Percentiles rank a stretch among this genome's conserved stretches.
These are phyloP conservation scores for Aspidiotus destructor DNA, from an alignment of 2,888 invertebrate species.

Conservation along the genomic window DNA sequence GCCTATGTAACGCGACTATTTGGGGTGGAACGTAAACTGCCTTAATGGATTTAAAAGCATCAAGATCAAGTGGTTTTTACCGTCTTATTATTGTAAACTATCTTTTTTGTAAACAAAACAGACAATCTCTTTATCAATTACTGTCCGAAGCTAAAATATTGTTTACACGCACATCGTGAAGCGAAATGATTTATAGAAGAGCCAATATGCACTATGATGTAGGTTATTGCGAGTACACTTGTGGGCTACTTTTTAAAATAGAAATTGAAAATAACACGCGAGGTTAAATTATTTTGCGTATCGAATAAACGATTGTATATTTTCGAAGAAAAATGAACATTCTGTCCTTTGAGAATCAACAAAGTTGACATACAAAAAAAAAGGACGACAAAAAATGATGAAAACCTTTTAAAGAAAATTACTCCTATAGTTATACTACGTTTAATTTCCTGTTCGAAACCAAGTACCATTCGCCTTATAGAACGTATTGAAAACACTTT, in stretches of 20 bases:
- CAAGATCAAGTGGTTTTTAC: constrained; percentile 30
- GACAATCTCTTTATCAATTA: constrained; percentile 31
- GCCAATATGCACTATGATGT: too few species aligned
- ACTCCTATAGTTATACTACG: constrained; percentile 6
- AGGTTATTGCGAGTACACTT: too few species aligned
- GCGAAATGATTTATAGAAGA: constrained; percentile 24
- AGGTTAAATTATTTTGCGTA: not conserved
- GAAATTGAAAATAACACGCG: too few species aligned
- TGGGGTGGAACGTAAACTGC: constrained; percentile 22
- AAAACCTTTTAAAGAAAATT: constrained; percentile 31
- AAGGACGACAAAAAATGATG: not conserved
- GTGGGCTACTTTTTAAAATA: not conserved
- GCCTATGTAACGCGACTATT: not conserved
- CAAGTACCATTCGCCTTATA: not conserved
- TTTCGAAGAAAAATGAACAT: too few species aligned
- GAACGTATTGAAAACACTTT: not conserved
- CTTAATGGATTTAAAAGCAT: constrained; percentile 33
- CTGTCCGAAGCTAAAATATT: constrained; percentile 17
- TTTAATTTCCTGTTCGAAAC: not conserved
- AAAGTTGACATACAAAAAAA: too few species aligned
- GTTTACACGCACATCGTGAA: constrained; percentile 17
- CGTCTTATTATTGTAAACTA: constrained; percentile 26
- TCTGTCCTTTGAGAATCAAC: too few species aligned
- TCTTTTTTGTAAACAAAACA: constrained; percentile 29
- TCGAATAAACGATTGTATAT: not conserved